These are phyloP conservation scores for Cisticola juncidis DNA, from an alignment of 2,113 vertebrate genomes.

Conservation along the genomic window DNA sequence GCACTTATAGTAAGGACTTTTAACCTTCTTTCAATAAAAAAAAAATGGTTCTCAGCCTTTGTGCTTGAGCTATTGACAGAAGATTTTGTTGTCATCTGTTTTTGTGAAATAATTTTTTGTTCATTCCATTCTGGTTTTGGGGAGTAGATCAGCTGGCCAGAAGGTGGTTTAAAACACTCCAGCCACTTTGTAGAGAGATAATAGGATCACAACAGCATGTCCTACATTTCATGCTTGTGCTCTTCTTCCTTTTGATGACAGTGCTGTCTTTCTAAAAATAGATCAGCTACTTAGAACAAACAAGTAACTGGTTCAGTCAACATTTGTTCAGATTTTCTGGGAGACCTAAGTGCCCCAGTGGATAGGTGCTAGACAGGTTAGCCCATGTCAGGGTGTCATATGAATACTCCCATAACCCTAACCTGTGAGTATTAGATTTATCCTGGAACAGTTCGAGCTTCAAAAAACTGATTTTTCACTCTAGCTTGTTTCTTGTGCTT, in stretches of 20 bases:
- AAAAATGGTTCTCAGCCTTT: neutral
- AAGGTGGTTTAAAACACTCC: neutral
- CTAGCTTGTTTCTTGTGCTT: neutral
- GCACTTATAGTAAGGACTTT: neutral
- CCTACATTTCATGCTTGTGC: rapidly evolving
- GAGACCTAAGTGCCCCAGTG: neutral
- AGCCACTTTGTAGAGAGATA: rapidly evolving
- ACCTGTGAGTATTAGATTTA: neutral
- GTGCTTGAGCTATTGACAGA: neutral
- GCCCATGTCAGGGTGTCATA: neutral
- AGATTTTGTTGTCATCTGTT: neutral
- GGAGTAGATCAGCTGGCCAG: neutral
- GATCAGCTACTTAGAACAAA: neutral
- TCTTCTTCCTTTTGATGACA: neutral
- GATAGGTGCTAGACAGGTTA: neutral
- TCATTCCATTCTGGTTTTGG: neutral
- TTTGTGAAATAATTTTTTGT: neutral
- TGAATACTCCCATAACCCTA: neutral
- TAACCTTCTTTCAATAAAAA: neutral
- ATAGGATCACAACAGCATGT: neutral
- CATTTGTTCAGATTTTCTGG: neutral
- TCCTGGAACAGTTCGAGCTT: neutral
- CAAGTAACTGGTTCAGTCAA: neutral
- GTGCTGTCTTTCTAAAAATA: neutral
- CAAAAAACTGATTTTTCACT: neutral